phyloP scores from a whole-genome alignment of 2,113 vertebrate genomes.

The Tyrannus savana region DNA sequence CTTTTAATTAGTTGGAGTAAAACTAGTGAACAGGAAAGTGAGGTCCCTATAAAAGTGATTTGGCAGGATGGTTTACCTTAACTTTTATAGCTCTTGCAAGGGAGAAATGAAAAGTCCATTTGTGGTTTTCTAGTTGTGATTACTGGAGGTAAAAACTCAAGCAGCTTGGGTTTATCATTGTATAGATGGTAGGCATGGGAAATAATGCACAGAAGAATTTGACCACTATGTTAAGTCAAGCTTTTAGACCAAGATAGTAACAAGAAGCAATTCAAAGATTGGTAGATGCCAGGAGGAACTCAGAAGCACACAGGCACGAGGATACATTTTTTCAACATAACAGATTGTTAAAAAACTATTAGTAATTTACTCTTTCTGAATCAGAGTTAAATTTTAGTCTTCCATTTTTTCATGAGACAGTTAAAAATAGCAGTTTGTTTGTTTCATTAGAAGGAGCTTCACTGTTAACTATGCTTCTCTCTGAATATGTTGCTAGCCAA shows the following conservation, averaged over 20 bases:
- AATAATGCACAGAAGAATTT: background rate
- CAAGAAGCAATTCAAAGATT: background rate
- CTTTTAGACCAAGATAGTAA: background rate
- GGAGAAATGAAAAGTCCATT: slow-evolving; percentile 45
- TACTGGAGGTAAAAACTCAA: background rate
- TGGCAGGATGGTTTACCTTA: slow-evolving; percentile 10
- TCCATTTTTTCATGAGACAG: background rate
- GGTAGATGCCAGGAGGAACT: background rate
- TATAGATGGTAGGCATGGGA: background rate
- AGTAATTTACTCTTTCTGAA: background rate
- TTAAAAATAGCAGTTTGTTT: background rate
- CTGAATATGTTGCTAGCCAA: background rate
- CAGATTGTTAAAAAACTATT: background rate
- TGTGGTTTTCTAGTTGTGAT: slow-evolving; percentile 37
- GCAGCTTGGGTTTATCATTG: background rate
- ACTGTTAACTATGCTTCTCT: background rate
- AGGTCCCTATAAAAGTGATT: slow-evolving; percentile 12
- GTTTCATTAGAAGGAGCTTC: background rate
- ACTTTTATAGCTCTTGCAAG: slow-evolving; percentile 16
- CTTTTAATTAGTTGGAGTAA: slow-evolving; percentile 45
- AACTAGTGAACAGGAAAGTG: slow-evolving; percentile 42
- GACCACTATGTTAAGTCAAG: background rate
- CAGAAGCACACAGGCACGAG: background rate
- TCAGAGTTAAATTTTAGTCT: background rate
- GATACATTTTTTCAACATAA: background rate